These are phyloP conservation scores for Bungarus multicinctus DNA, from an alignment of 2,113 vertebrate species.

Conservation along the genomic window DNA sequence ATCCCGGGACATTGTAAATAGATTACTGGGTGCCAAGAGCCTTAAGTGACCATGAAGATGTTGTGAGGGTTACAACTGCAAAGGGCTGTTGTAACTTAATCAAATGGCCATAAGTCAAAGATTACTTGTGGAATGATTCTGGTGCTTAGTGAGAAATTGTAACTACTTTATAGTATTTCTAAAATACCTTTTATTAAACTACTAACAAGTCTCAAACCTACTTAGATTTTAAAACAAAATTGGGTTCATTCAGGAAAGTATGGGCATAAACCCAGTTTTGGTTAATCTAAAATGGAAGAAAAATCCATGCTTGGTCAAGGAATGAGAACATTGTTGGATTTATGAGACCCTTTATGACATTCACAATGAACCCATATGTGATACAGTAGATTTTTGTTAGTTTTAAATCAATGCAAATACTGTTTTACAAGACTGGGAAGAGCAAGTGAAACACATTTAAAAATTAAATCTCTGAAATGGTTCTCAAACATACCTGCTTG, in stretches of 20 bases:
- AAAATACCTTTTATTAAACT: background rate
- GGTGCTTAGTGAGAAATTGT: background rate
- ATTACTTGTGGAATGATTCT: background rate
- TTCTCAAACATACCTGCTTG: background rate
- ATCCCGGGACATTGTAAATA: background rate
- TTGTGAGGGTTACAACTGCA: background rate
- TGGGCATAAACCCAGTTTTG: background rate
- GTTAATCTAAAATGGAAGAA: background rate
- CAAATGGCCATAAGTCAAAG: background rate
- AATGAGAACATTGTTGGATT: background rate
- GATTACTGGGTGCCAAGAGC: background rate
- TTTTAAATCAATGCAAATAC: background rate
- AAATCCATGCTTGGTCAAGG: background rate
- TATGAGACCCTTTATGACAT: background rate
- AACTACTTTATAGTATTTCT: background rate
- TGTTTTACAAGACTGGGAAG: background rate
- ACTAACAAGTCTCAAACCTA: background rate
- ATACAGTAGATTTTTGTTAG: background rate
- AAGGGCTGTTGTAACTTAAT: background rate
- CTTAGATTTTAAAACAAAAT: background rate
- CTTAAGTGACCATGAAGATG: background rate
- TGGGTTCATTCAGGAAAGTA: background rate
- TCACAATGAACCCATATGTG: background rate
- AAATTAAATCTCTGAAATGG: background rate
- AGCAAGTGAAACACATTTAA: background rate